Base-by-base conservation (phyloP, 2,797 vertebrate genomes). In the Urocyon cinereoargenteus region DNA sequence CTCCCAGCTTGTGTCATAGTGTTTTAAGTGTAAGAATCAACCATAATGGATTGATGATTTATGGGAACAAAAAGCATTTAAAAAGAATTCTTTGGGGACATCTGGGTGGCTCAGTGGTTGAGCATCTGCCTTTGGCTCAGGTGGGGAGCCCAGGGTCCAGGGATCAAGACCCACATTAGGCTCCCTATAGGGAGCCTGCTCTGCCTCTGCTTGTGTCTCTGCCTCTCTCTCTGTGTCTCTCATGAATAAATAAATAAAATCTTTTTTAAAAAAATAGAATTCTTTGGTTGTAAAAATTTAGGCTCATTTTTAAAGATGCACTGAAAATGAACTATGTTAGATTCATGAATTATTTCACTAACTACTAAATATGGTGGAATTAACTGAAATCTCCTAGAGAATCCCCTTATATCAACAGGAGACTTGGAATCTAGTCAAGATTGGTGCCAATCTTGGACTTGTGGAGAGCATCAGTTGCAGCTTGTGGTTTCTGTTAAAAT, bases 11-110 rank as follows among this genome's bases (percentile, higher is more conserved):
- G 34, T n/a, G 12, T 92, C 11, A 53, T 5, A 51, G 31, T 68
- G 28, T 66, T 85, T 85, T 75, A 73, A 89, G n/a, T 61, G 21
- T 86, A 87, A 70, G 75, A n/a, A 85, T 82, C 18, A 90, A 83
- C 34, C 36, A 51, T 49, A 57, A 91, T 49, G 36, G 11, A 16
- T 1, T 18, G 31, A 78, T 22, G 14, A 31, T 86, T 94, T 82
- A 68, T 19, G 51, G 51, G 79, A 57, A 24, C 11, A 81, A 88
- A 96, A 81, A 26, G 9, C 2, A 96, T 16, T 86, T 62, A n/a
- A 28, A 92, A 96, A n/a, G 28, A 94, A 68, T 92, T 49, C 6
- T 68, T 28, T 59, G 28, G 55, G 40, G 6, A 40, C 40, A 40
- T 40, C 40, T 40, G 40, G 40, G 40, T 40, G 40, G 40, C 40